Evolutionary conservation across 1,140 invertebrate species (phyloP).

Genomic region (Pseudomyrmex cubaensis): DNA sequence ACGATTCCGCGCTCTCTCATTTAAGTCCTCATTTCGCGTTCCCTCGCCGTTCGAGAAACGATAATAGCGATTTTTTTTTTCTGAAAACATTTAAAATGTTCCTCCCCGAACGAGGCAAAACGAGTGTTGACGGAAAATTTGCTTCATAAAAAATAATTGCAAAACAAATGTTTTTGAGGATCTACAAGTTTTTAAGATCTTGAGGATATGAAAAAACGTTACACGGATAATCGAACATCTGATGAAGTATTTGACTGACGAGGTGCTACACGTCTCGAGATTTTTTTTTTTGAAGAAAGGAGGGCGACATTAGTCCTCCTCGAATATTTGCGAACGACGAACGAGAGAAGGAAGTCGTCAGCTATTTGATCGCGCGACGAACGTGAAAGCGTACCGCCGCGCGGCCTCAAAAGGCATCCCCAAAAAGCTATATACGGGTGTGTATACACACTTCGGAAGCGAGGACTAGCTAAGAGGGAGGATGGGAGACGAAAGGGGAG

Average conservation of each 20-base stretch:
- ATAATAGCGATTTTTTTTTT: not conserved
- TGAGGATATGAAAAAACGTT: no score
- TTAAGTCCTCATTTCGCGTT: not conserved
- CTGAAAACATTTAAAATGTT: no score
- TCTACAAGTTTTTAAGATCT: no score
- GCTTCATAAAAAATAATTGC: no score
- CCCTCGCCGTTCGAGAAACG: not conserved
- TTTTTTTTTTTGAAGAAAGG: not conserved
- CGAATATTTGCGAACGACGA: constrained; percentile 20
- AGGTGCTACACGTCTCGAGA: not conserved
- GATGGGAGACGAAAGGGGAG: constrained; percentile 48
- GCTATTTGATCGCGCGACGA: constrained; percentile 61
- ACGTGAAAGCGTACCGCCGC: constrained; percentile 57
- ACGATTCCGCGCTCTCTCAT: not conserved
- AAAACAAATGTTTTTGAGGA: no score
- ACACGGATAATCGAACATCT: not conserved
- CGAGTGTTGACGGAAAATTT: no score
- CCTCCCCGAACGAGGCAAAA: no score
- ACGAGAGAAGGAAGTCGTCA: constrained; percentile 62
- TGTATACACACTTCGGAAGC: constrained; percentile 62
- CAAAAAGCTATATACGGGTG: constrained; percentile 62
- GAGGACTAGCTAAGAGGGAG: constrained; percentile 37
- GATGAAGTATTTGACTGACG: not conserved
- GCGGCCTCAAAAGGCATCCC: constrained; percentile 56
- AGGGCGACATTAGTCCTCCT: constrained; percentile 4